Base-by-base conservation (phyloP, 2,797 vertebrate genomes). In the Okamejei kenojei region DNA sequence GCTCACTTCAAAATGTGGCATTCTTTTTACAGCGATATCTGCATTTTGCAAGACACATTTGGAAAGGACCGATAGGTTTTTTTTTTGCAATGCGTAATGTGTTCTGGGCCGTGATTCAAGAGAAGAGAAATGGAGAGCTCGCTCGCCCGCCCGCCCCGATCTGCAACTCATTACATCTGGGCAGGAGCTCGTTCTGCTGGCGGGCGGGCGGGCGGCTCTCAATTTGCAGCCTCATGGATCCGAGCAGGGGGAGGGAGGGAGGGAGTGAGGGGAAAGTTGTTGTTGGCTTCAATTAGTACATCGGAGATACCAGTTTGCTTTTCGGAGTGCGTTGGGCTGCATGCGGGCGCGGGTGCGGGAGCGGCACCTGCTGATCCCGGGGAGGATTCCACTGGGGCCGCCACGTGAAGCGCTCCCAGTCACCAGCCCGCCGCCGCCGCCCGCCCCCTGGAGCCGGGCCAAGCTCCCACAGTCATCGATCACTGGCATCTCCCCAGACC, bases 361-460 rank as follows among this genome's bases (percentile, higher is more conserved):
- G 90, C 90, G 90, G 38, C 90, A 92, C 90, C 90, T 92, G 90
- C 90, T 74, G 90, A 9, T 88, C 84, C 61, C 61, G 17, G 84
- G 61, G 9, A 19, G n/a, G 61, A 3, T 9, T 19, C 29, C 38
- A 38, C 38, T 38, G 38, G 38, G 19, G 54, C 45, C 54, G 26
- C 23, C 38, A 45, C 38, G 38, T 10, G 32, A 15, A 4, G 58
- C 6, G 1, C 58, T 32, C 0, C 10, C 13, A 32, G 19, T 86
- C 58, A n/a, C 19, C 58, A 58, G 26, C 54, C 29, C 13, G n/a
- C n/a, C n/a, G n/a, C n/a, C n/a, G n/a, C n/a, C n/a, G 13, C 7
- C n/a, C 13, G 9, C 81, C 8, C 15, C 17, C 2, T 68, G 63
- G 61, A 32, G 26, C 17, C 2, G 32, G 17, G 32, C 65, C 65